Evolutionary conservation across 2,113 vertebrate species (phyloP), one percentile per base, ranked within the genome.

Genomic region (Psammodynastes pulverulentus): DNA sequence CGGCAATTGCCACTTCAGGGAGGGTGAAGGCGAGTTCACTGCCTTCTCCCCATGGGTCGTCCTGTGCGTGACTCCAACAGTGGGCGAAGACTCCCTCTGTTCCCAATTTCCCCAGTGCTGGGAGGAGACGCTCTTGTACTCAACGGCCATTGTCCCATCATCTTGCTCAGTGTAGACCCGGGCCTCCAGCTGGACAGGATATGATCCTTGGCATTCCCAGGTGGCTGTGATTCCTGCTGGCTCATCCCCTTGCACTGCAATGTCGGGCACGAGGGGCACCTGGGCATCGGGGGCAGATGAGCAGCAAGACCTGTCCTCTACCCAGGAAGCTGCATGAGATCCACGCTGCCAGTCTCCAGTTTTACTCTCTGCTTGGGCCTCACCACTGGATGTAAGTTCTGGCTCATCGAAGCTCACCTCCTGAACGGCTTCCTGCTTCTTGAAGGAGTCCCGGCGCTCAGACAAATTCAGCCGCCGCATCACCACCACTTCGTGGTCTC

Each of bases 371-470:
- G 91, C 45, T 48, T 94, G 87, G 0, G 92, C 95, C 84, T 95
- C 94, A 0, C 91, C 46, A 0, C 92, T 95, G 0, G 89, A 10
- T 91, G 95, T 95, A 0, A 90, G 0, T 49, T 98, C 98, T 0
- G 98, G 98, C 88, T 99, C 99, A 0, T 99, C 99, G 0, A 99
- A 99, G 96, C 99, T 99, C 94, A 99, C 99, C 96, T 99, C 99
- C 95, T 99, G 99, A 45, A 99, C 99, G 0, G 99, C 99, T 94
- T 99, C 99, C 94, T 99, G 99, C 95, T 99, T 99, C 96, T 99
- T 99, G 93, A 99, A 99, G 72, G 99, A 99, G 97, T 99, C 99
- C 0, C 99, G 97, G 12, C 99, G 98, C 97, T 99, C 99, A 0
- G 98, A 99, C 5, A 99, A 98, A 96, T 99, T 99, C 89, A 99